Percentiles rank a stretch among this genome's conserved stretches.
Conservation (phyloP, 2,888 invertebrate genomes). For the Mesorhabditis sp. region DNA sequence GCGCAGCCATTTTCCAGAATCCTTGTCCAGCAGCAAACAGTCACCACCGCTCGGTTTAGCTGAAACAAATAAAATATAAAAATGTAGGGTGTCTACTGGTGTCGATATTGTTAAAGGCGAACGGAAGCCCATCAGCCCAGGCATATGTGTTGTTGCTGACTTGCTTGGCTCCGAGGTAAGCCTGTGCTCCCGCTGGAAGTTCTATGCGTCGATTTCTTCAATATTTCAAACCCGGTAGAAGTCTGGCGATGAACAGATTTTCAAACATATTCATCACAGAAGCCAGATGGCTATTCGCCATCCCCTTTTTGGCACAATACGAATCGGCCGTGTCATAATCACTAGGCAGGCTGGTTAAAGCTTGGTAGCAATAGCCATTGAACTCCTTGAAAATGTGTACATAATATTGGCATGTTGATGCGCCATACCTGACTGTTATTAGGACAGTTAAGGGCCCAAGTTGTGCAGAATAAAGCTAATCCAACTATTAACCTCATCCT, state of each 20-base stretch:
- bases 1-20: background rate
- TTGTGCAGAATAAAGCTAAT: background rate
- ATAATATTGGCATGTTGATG: background rate
- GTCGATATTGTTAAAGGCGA: background rate
- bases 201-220: background rate
- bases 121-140: constrained; percentile 2
- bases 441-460: constrained; percentile 3
- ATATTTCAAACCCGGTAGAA: background rate
- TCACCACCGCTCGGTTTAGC: background rate
- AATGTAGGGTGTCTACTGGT: background rate
- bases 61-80: background rate
- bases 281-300: constrained; percentile 5
- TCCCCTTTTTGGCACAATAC: constrained; percentile 4
- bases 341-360: background rate
- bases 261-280: background rate
- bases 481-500: too few relatives aligned
- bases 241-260: background rate
- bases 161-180: background rate
- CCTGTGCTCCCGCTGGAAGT: background rate
- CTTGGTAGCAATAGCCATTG: constrained; percentile 1
- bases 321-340: background rate
- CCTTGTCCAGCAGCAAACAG: background rate
- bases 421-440: background rate
- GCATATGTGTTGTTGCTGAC: background rate
- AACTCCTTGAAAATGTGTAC: background rate